phyloP scores from a whole-genome alignment of 2,888 invertebrate genomes.

The Augiades crinisus region DNA sequence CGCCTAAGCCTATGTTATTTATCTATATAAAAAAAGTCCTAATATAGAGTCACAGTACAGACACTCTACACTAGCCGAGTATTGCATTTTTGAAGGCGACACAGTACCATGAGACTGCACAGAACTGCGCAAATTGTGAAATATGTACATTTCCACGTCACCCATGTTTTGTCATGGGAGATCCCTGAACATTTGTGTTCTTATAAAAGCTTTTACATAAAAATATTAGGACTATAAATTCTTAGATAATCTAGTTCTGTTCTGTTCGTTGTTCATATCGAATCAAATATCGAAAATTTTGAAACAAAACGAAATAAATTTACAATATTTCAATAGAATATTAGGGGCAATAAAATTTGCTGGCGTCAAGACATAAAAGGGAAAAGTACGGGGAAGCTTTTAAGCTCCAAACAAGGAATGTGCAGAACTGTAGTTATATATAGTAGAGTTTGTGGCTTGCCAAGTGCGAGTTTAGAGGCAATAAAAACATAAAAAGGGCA shows the following conservation, averaged over 20 bases:
- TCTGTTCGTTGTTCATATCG: too few relatives aligned
- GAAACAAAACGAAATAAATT: neutral
- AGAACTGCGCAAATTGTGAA: conserved; percentile 10
- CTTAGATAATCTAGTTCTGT: too few relatives aligned
- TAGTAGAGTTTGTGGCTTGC: conserved; percentile 33
- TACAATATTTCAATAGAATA: conserved; percentile 18
- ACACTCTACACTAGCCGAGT: conserved; percentile 1
- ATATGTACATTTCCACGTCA: neutral
- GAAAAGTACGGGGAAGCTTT: conserved; percentile 25
- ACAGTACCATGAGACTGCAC: neutral
- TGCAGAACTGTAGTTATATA: conserved; percentile 6
- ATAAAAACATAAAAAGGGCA: conserved; percentile 70
- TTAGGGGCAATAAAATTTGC: conserved; percentile 26
- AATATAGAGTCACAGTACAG: too few relatives aligned
- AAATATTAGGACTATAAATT: too few relatives aligned
- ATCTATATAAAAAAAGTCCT: too few relatives aligned
- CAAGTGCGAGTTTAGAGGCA: conserved; percentile 59
- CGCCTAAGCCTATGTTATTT: too few relatives aligned
- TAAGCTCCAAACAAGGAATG: conserved; percentile 15
- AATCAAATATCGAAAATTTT: too few relatives aligned
- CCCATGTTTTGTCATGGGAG: neutral
- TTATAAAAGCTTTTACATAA: too few relatives aligned
- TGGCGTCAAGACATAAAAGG: conserved; percentile 28
- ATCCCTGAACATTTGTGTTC: neutral
- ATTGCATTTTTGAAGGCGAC: conserved; percentile 19